Evolutionary conservation across 1,140 invertebrate species (phyloP).

Genomic region (Vanessa tameamea): DNA sequence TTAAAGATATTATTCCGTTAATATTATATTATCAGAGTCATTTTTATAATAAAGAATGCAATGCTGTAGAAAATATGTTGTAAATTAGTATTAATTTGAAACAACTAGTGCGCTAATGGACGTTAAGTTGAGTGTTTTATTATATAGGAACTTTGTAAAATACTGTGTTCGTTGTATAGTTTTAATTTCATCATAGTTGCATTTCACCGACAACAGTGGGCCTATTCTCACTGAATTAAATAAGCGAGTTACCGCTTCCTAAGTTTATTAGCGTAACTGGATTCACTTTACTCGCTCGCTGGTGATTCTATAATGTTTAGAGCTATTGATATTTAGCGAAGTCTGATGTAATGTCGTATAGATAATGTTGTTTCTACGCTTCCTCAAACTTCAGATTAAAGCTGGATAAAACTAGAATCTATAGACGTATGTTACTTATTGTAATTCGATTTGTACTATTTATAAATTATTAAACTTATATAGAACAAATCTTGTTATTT

Average conservation of each 20-base stretch:
- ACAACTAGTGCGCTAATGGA: neutral
- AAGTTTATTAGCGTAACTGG: slow-evolving; percentile 32
- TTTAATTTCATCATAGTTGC: slow-evolving; percentile 33
- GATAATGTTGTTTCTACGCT: too few species aligned
- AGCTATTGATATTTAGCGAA: slow-evolving; percentile 17
- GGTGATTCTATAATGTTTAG: slow-evolving; percentile 27
- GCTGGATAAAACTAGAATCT: too few species aligned
- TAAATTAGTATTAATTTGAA: neutral
- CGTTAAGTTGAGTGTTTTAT: neutral
- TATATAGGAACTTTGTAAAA: slow-evolving; percentile 1
- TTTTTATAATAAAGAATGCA: too few species aligned
- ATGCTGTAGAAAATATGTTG: too few species aligned
- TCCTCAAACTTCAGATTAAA: too few species aligned
- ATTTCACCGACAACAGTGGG: slow-evolving; percentile 30
- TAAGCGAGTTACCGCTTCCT: slow-evolving; percentile 37
- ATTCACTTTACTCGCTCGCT: slow-evolving; percentile 17
- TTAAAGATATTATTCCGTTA: neutral
- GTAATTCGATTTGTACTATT: too few species aligned
- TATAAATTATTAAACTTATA: too few species aligned
- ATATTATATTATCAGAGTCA: too few species aligned
- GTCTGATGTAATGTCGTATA: neutral
- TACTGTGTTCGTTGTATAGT: slow-evolving; percentile 27
- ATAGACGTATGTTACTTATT: too few species aligned
- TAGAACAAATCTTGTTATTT: too few species aligned
- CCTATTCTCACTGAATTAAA: slow-evolving; percentile 36